Evolutionary conservation across 2,888 invertebrate genomes (phyloP).

Genomic region (Brachycybe producta): DNA sequence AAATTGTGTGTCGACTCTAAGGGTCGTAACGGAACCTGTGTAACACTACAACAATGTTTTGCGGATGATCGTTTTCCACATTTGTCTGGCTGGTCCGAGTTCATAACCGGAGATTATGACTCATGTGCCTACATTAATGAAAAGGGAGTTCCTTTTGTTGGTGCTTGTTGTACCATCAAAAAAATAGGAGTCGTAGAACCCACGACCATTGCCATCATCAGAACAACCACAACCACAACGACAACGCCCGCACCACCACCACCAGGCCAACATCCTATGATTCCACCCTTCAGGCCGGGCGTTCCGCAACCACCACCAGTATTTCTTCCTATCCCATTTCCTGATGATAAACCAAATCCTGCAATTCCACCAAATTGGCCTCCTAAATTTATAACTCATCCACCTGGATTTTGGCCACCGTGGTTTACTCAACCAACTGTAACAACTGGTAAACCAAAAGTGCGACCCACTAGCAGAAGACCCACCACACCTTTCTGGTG

Average conservation of each 20-base stretch:
- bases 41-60: constrained; percentile 3
- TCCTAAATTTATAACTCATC: neutral
- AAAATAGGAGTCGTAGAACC: no score
- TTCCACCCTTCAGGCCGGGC: neutral
- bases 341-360: neutral
- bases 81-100: constrained; percentile 13
- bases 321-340: neutral
- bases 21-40: constrained; percentile 10
- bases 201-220: neutral
- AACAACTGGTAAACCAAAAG: neutral
- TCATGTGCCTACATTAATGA: constrained; percentile 9
- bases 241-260: neutral
- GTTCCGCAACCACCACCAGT: neutral
- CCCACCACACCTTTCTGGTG: no score
- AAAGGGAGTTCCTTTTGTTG: constrained; percentile 7
- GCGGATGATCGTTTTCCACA: constrained; percentile 1
- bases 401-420: neutral
- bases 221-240: neutral
- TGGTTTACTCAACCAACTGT: constrained; percentile 1
- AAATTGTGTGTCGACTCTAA: constrained; percentile 3
- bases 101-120: constrained; percentile 12
- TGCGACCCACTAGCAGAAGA: neutral
- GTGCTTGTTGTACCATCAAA: constrained; percentile 16
- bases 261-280: no score
- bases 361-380: constrained; percentile 2